Base-by-base conservation (phyloP, 2,888 invertebrate species). In the Pinctada fucata region DNA sequence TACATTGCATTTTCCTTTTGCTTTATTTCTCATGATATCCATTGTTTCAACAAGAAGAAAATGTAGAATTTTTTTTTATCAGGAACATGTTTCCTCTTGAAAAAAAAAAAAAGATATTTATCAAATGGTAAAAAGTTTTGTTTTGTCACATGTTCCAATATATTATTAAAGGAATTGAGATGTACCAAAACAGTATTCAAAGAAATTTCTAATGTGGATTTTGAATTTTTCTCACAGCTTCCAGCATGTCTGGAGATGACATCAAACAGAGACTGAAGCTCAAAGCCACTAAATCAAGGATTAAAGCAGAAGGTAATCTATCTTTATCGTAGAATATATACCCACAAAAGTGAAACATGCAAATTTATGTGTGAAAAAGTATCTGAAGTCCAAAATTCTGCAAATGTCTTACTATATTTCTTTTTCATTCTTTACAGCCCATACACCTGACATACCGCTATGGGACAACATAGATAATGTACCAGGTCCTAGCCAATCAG, bases 221-320 rank as follows among this genome's bases (percentile, higher is more conserved):
- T n/a, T 67, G 4, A 31, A 31, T 67, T n/a, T n/a, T 75, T 67
- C 16, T 75, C 68, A 13, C 52, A 75, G 75, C 52, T 13, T 66
- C 31, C 3, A 75, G 51, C 58, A 52, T 85, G 2, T 80, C 80
- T 8, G 82, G 74, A 64, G 86, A 86, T 48, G 79, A 79, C 45
- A 76, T 86, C 66, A 86, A 86, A 82, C 86, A 86, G 58, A 82
- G 86, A 52, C 78, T 86, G 68, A 86, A 86, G 70, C 72, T 86
- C 16, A 86, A 86, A 70, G 86, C 86, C 1, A 84, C 84, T 3
- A 81, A 84, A 71, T 84, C 85, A 2, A 72, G 80, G 13, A 77
- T 84, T 47, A 86, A 86, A 75, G 81, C 84, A 76, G 86, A 86
- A 82, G 82, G 83, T 84, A 77, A 64, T 66, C 49, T 50, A 49